Evolutionary conservation across 2,888 invertebrate genomes (phyloP), one percentile per base, ranked within the genome.

Genomic region (Phalangium opilio): DNA sequence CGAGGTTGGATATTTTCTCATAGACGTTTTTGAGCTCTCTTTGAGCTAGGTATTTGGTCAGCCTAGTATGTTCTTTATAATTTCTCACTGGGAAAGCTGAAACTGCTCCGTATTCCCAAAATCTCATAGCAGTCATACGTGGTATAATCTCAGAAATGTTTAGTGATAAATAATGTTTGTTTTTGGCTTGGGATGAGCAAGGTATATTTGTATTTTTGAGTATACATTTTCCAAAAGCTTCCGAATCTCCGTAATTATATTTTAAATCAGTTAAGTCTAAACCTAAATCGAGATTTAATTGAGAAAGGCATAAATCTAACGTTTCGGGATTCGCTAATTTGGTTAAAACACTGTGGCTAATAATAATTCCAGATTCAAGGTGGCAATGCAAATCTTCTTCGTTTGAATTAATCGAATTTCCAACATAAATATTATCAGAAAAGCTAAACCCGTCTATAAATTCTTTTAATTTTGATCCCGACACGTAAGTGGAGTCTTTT

Each of bases 211-310:
- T 73, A 21, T 81, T 77, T 65, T 83, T 80, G 52, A 79, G 67
- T 55, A 83, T 75, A 64, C 91, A 90, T 54, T 83, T 74, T n/a
- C 89, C 90, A 52, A 91, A 72, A 70, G 87, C 89, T 63, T 84
- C 78, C 64, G 27, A 27, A 8, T 27, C 27, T n/a, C n/a, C n/a
- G n/a, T 83, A 83, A 62, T 83, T 81, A 58, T 78, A 80, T 53
- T 79, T 77, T 2, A 85, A 83, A 62, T 80, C 79, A 1, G 83
- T 80, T 68, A 85, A 86, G 55, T 80, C 79, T 17, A 85, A 82
- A 66, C 90, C 90, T 83, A 87, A 87, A 63, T 89, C 86, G 59
- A 90, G 69, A 64, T 81, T 78, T n/a, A n/a, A n/a, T 39, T 71
- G 72, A 59, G 81, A 27, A 27, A 27, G 27, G 27, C 27, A 27